Conservation (phyloP, 2,888 invertebrate genomes). For the Aphidius colemani region DNA sequence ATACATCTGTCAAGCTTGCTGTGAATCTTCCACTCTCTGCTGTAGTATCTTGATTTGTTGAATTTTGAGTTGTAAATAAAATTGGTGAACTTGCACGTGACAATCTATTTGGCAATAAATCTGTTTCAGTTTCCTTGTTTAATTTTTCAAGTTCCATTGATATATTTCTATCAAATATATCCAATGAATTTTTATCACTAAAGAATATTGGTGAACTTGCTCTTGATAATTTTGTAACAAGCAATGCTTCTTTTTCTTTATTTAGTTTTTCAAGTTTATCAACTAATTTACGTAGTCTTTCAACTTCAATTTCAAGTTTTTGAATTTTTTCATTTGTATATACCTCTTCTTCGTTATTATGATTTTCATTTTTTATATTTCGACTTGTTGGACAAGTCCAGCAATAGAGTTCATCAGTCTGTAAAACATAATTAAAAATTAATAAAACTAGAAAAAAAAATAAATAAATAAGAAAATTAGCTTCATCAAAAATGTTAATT, state of each 20-base stretch:
- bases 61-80: constrained; percentile 1
- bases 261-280: neutral
- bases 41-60: constrained; percentile 11
- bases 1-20: constrained; percentile 35
- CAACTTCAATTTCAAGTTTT: neutral
- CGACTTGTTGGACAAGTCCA: too few species aligned
- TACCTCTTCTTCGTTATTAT: too few species aligned
- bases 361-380: too few species aligned
- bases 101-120: constrained; percentile 12
- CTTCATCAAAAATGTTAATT: too few species aligned
- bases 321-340: neutral
- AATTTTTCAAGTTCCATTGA: constrained; percentile 14
- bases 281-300: neutral
- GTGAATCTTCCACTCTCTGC: constrained; percentile 41
- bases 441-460: too few species aligned
- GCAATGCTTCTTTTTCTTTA: neutral
- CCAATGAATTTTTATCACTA: neutral
- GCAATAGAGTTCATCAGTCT: too few species aligned
- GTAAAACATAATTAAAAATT: too few species aligned
- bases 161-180: constrained; percentile 1
- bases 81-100: constrained; percentile 34
- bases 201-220: neutral
- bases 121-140: constrained; percentile 18
- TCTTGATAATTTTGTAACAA: neutral
- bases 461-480: too few species aligned